Conservation (phyloP, 2,797 vertebrate genomes). For the Amblyopsis hoosieri region DNA sequence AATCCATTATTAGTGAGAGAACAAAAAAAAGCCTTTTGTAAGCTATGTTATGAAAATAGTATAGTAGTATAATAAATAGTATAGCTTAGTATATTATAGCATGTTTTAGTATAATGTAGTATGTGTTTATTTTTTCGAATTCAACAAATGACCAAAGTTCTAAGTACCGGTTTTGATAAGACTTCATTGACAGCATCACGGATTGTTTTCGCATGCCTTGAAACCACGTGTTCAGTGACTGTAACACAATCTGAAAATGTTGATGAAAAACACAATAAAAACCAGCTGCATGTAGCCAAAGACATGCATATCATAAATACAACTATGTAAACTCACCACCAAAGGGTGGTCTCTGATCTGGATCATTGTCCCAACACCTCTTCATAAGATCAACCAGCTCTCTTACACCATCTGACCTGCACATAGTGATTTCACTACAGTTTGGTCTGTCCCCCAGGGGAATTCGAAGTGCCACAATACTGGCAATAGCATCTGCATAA, state of each 20-base stretch:
- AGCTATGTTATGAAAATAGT: no score
- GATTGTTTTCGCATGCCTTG: slow-evolving; percentile 34
- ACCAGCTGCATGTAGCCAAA: not conserved
- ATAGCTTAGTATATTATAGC: not conserved
- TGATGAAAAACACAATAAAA: not conserved
- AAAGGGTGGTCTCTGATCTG: slow-evolving; percentile 51
- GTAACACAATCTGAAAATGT: slow-evolving; percentile 56
- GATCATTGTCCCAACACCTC: slow-evolving; percentile 53
- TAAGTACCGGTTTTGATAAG: slow-evolving; percentile 50
- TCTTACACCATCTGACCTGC: slow-evolving; percentile 29
- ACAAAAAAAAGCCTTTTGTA: no score
- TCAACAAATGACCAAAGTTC: not conserved
- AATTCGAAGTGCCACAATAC: slow-evolving; percentile 36
- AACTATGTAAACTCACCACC: slow-evolving; percentile 33
- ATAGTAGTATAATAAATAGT: no score
- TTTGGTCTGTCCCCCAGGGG: slow-evolving; percentile 46
- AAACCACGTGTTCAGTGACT: slow-evolving; percentile 38
- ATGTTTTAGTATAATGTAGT: no score
- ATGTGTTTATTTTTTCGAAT: not conserved
- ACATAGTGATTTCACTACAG: not conserved
- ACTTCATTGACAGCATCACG: slow-evolving; percentile 31
- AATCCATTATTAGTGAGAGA: no score
- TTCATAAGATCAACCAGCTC: slow-evolving; percentile 63
- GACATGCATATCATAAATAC: not conserved
- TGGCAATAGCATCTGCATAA: rapidly evolving